Conservation (phyloP, 2,888 invertebrate genomes). For the Caenorhabditis sp. region DNA sequence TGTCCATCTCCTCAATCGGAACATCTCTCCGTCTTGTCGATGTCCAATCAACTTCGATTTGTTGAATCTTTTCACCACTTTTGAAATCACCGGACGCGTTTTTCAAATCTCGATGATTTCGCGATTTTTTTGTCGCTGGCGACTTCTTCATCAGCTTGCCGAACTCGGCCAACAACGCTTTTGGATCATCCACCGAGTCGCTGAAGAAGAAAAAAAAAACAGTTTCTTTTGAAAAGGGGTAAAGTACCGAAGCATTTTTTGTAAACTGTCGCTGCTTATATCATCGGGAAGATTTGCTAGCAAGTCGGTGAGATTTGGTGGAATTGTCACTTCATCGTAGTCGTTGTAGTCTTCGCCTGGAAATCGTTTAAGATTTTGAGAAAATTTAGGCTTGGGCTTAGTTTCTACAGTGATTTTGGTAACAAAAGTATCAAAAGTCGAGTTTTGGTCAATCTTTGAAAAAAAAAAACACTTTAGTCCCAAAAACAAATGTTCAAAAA, state of each 20-base stretch:
- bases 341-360: conserved; percentile 64
- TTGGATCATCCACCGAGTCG: conserved; percentile 65
- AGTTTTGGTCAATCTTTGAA: no score
- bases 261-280: conserved; percentile 60
- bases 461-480: no score
- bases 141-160: conserved; percentile 57
- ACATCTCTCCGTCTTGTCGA: conserved; percentile 54
- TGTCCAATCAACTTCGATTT: conserved; percentile 62
- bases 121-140: neutral
- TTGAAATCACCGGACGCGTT: conserved; percentile 32
- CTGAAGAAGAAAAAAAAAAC: conserved; percentile 39
- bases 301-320: conserved; percentile 67
- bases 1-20: conserved; percentile 21
- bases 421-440: no score
- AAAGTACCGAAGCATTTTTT: conserved; percentile 63
- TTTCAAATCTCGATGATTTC: conserved; percentile 30
- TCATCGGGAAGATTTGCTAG: conserved; percentile 67
- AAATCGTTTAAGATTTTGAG: conserved; percentile 4
- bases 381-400: neutral
- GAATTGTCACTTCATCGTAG: conserved; percentile 68
- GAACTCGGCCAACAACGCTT: conserved; percentile 62
- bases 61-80: conserved; percentile 54
- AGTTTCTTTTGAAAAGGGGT: no score
- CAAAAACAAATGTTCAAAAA: no score
- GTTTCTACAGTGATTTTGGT: no score